These are phyloP conservation scores for human (Homo sapiens) DNA, from an alignment of 2,113 vertebrate species.

Conservation along the genomic window GRCh38 chr7:55015501-55016000, in stretches of 20 bases:
- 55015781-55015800: background rate
- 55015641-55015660: background rate
- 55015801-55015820: background rate
- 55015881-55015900: fast-evolving
- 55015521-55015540: background rate
- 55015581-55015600: background rate
- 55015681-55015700: background rate
- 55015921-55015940: background rate
- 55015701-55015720: background rate
- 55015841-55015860: background rate
- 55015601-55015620: background rate
- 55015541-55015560: background rate
- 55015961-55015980: background rate
- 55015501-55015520: background rate
- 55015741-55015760: background rate
- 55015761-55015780: background rate
- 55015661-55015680: fast-evolving
- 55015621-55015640: background rate
- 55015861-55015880: background rate
- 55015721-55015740: background rate
- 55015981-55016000: background rate
- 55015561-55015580: background rate
- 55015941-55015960: background rate
- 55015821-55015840: background rate
- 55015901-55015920: background rate